Evolutionary conservation across 1,140 invertebrate species (phyloP).

Genomic region (Halotydeus destructor): DNA sequence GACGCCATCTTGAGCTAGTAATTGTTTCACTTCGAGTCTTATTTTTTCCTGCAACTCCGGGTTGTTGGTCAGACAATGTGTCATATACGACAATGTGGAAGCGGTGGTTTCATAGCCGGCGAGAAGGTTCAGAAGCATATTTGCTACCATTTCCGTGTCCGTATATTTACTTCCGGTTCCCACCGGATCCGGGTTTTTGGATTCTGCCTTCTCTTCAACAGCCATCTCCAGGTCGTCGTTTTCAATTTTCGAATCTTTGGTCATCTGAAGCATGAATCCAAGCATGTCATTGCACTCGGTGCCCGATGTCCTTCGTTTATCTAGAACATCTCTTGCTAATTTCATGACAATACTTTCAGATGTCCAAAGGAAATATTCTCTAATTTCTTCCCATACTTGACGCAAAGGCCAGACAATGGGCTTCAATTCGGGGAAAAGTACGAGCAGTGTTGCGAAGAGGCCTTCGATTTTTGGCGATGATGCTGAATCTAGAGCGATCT

Average conservation of each 20-base stretch:
- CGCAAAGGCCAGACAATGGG: constrained; percentile 3
- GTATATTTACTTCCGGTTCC: no score
- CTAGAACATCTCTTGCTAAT: neutral
- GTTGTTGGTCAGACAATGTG: constrained; percentile 11
- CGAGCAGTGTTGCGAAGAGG: neutral
- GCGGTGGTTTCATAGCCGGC: constrained; percentile 41
- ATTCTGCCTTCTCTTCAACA: neutral
- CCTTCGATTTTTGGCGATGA: no score
- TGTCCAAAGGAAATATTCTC: neutral
- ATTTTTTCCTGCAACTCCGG: constrained; percentile 9
- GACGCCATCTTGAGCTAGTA: neutral
- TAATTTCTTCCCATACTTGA: constrained; percentile 1
- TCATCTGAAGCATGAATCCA: constrained; percentile 8
- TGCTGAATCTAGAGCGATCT: neutral
- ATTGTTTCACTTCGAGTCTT: neutral
- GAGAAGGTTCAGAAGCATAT: constrained; percentile 41
- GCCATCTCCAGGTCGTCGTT: neutral
- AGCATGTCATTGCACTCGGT: constrained; percentile 5
- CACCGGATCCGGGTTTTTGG: no score
- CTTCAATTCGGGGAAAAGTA: constrained; percentile 8
- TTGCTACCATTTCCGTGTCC: constrained; percentile 24
- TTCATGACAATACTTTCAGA: neutral
- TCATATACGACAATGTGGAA: constrained; percentile 17
- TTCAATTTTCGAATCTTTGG: neutral
- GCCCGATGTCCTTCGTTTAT: neutral